Evolutionary conservation across 2,888 invertebrate species (phyloP).

Genomic region (Dioctria linearis): DNA sequence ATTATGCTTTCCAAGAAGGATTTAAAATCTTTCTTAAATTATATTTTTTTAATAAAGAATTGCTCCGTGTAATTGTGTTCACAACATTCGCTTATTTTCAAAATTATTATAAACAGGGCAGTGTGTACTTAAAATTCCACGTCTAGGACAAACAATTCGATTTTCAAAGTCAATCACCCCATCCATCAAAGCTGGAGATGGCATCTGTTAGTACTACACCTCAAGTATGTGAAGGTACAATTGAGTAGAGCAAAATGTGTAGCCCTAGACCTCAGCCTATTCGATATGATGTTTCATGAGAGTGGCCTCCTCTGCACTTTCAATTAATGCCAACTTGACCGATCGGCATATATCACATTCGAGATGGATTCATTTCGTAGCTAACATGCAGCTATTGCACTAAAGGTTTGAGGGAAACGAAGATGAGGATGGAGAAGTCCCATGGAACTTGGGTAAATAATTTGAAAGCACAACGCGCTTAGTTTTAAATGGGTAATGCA

Average conservation of each 20-base stretch:
- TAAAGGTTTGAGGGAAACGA: neutral
- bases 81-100: neutral
- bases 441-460: constrained; percentile 35
- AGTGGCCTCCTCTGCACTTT: neutral
- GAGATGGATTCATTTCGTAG: constrained; percentile 36
- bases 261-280: no score
- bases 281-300: no score
- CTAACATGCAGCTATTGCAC: constrained; percentile 9
- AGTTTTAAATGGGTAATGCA: constrained; percentile 35
- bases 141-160: constrained; percentile 18
- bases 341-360: constrained; percentile 30
- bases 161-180: constrained; percentile 25
- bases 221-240: no score
- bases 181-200: neutral
- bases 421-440: neutral
- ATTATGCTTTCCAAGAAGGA: no score
- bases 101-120: no score
- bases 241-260: no score
- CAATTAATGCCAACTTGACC: constrained; percentile 32
- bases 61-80: neutral
- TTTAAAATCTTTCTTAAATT: no score
- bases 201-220: neutral
- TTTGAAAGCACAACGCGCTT: constrained; percentile 49
- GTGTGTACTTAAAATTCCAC: constrained; percentile 19
- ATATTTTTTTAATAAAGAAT: no score